These are phyloP conservation scores for Chrysocyon brachyurus DNA, from an alignment of 2,797 vertebrate species.

Conservation along the genomic window DNA sequence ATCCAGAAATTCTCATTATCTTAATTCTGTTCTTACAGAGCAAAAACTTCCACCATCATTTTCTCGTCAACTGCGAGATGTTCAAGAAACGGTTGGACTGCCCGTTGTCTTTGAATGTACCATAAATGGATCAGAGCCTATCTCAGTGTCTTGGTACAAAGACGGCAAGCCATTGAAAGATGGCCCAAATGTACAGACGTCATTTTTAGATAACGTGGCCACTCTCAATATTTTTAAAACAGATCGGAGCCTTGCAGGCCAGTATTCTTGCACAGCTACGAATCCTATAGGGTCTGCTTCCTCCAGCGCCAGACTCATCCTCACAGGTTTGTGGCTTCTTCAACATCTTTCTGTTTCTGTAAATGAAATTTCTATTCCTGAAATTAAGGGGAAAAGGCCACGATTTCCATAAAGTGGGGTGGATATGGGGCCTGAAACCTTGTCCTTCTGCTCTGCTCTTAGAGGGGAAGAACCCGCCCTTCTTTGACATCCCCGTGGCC, in stretches of 20 bases:
- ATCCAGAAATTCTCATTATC: constrained; percentile 67
- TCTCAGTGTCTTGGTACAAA: constrained; percentile 96
- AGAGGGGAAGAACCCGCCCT: constrained; percentile 95
- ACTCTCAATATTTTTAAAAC: constrained; percentile 92
- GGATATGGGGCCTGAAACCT: neutral
- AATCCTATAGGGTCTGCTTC: constrained; percentile 96
- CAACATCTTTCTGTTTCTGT: constrained; percentile 33
- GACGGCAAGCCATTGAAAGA: constrained; percentile 91
- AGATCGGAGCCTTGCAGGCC: constrained; percentile 93
- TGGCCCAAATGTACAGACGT: constrained; percentile 91
- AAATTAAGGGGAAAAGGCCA: neutral
- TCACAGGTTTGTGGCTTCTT: constrained; percentile 93
- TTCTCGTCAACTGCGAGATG: constrained; percentile 94
- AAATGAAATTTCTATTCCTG: neutral
- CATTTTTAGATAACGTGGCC: constrained; percentile 95
- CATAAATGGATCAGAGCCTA: constrained; percentile 94
- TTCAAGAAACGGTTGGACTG: constrained; percentile 94
- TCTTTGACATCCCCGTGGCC: constrained; percentile 94
- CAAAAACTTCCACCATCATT: constrained; percentile 97
- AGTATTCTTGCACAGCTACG: constrained; percentile 95
- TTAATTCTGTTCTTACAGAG: constrained; percentile 90
- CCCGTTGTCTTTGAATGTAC: constrained; percentile 94
- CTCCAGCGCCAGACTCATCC: constrained; percentile 95
- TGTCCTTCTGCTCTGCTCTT: constrained; percentile 82
- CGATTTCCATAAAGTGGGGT: neutral